These are phyloP conservation scores for Puntigrus tetrazona DNA, from an alignment of 2,113 vertebrate species.

Conservation along the genomic window DNA sequence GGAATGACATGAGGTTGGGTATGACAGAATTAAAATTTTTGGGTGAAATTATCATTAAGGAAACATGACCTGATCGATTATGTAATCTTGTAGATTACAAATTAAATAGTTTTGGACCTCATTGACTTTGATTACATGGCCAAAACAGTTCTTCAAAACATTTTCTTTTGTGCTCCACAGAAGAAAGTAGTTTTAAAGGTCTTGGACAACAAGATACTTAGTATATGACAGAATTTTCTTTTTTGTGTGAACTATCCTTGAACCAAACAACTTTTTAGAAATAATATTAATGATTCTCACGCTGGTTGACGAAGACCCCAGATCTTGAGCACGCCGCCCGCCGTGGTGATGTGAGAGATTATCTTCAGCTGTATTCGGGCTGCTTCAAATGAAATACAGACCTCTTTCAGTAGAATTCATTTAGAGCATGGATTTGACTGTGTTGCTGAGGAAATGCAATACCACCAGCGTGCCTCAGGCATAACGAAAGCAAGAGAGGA, in stretches of 20 bases:
- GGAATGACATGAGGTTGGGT: too few relatives aligned
- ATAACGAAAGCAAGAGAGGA: conserved; percentile 25
- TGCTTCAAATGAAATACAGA: conserved; percentile 38
- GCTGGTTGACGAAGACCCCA: not conserved
- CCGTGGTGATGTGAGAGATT: conserved; percentile 9
- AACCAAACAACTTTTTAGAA: not conserved
- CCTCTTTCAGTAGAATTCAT: conserved; percentile 45
- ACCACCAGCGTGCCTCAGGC: conserved; percentile 36
- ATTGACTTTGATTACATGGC: not conserved
- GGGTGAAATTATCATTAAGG: too few relatives aligned
- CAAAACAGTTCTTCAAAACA: not conserved
- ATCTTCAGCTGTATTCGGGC: conserved; percentile 25
- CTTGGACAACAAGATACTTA: not conserved
- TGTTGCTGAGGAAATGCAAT: conserved; percentile 52
- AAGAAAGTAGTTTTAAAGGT: not conserved
- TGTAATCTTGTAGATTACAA: not conserved
- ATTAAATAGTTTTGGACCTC: not conserved
- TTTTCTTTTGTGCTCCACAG: not conserved
- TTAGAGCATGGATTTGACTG: conserved; percentile 30
- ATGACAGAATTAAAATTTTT: too few relatives aligned
- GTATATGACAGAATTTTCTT: not conserved
- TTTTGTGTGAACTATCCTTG: not conserved
- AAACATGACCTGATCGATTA: not conserved
- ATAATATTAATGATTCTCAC: not conserved
- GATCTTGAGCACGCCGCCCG: not conserved